Conservation (phyloP, 2,888 invertebrate genomes). For the Epinotia nisella region DNA sequence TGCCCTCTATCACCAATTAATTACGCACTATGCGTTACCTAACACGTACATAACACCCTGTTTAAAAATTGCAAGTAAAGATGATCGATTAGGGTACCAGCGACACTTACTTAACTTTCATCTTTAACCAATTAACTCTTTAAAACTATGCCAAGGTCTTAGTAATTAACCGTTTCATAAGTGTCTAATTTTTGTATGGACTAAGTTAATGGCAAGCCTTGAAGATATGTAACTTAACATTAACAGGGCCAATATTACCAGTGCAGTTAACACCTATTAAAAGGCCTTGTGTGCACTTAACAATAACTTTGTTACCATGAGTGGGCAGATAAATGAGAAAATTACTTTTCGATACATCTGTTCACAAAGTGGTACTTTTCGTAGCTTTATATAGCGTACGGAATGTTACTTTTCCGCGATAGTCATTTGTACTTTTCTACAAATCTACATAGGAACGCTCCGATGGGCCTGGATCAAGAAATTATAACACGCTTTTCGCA, state of each 20-base stretch:
- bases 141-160: slow-evolving; percentile 25
- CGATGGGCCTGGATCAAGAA: too few relatives aligned
- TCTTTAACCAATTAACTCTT: slow-evolving; percentile 16
- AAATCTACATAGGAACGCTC: too few relatives aligned
- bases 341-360: too few relatives aligned
- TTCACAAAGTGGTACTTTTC: too few relatives aligned
- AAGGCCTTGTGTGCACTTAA: slow-evolving; percentile 12
- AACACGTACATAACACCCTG: background rate
- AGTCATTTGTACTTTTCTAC: too few relatives aligned
- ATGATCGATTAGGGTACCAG: slow-evolving; percentile 1
- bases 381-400: too few relatives aligned
- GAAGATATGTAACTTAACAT: slow-evolving; percentile 11
- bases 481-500: too few relatives aligned
- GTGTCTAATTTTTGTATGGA: slow-evolving; percentile 27
- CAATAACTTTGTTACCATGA: background rate
- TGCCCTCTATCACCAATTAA: too few relatives aligned
- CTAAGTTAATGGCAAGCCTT: slow-evolving; percentile 24
- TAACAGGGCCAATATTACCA: slow-evolving; percentile 10
- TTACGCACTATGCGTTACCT: background rate
- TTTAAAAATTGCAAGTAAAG: background rate
- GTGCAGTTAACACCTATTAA: slow-evolving; percentile 8
- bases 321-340: too few relatives aligned
- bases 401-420: too few relatives aligned
- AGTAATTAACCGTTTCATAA: slow-evolving; percentile 31
- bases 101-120: background rate